Evolutionary conservation across 2,797 vertebrate genomes (phyloP), one percentile per base, ranked within the genome.

Genomic region (Smutsia temminckii): DNA sequence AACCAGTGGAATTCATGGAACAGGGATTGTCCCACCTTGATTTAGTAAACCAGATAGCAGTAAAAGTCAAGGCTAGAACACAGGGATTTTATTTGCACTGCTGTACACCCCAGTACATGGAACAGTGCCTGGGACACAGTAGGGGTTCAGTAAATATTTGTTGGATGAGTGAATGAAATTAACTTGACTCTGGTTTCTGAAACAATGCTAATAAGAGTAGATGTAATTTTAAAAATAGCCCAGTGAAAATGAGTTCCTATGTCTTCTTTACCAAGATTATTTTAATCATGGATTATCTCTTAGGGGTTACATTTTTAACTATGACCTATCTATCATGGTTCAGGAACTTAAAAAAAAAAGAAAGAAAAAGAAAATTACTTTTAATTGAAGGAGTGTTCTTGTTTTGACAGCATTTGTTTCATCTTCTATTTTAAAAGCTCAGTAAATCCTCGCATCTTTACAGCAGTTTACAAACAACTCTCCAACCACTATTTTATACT

Each of bases 111-210:
- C 8, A 25, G 23, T 20, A 55, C 20, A 23, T 55, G 29, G 81
- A 68, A 79, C 21, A 51, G 57, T 66, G 53, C 68, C 29, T 77
- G 37, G 61, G 69, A 83, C 57, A 84, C 32, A 61, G 34, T 12
- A 86, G 25, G 29, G 40, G 21, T 46, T 57, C 68, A 51, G 51
- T 42, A 53, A 75, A 71, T 83, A 34, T 32, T 77, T 64, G 51
- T 32, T 83, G 77, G 74, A 64, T 46, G 66, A 72, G 21, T 42
- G 27, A 20, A 34, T 59, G 51, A 86, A 77, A 74, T 72, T 57
- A 85, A 89, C 75, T 91, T 88, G 64, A n/a, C 51, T 88, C 55
- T 74, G 34, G 17, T n/a, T 91, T 79, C 27, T 49, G 72, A 93
- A 80, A 37, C 32, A 75, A 63, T 32, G 11, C 59, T 94, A 85